Conservation (phyloP, 2,888 invertebrate genomes). For the Allygus modestus region DNA sequence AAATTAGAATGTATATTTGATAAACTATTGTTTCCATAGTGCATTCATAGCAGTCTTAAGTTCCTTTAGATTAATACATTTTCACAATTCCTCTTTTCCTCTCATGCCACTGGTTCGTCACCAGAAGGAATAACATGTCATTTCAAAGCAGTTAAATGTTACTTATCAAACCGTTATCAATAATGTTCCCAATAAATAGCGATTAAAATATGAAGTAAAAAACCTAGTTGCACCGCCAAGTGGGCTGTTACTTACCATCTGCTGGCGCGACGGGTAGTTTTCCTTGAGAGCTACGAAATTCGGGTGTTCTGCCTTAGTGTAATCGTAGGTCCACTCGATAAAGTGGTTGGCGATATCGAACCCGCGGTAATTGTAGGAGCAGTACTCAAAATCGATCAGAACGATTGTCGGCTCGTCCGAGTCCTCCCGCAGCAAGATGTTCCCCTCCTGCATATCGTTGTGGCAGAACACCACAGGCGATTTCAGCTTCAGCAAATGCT, state of each 20-base stretch:
- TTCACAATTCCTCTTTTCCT: too few relatives aligned
- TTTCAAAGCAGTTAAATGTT: neutral
- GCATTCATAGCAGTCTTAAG: too few relatives aligned
- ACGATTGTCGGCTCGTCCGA: constrained; percentile 79
- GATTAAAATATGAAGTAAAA: neutral
- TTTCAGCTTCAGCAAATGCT: constrained; percentile 74
- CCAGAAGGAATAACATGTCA: neutral
- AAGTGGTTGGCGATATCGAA: constrained; percentile 98
- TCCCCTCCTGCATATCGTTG: constrained; percentile 96
- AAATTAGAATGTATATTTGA: too few relatives aligned
- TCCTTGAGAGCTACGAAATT: constrained; percentile 84
- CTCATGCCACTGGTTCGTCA: too few relatives aligned
- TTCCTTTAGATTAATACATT: too few relatives aligned
- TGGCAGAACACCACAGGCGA: constrained; percentile 96
- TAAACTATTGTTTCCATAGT: too few relatives aligned
- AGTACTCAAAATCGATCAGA: constrained; percentile 96
- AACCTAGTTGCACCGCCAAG: constrained; percentile 43
- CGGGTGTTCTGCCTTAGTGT: constrained; percentile 87
- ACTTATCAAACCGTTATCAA: neutral
- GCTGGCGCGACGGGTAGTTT: constrained; percentile 86
- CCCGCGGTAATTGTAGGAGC: constrained; percentile 95
- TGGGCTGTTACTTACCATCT: constrained; percentile 80
- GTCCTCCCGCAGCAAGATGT: constrained; percentile 79
- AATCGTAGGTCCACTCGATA: constrained; percentile 94
- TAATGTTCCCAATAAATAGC: neutral